phyloP scores from a whole-genome alignment of 2,113 vertebrate genomes.

The Stegastes partitus region DNA sequence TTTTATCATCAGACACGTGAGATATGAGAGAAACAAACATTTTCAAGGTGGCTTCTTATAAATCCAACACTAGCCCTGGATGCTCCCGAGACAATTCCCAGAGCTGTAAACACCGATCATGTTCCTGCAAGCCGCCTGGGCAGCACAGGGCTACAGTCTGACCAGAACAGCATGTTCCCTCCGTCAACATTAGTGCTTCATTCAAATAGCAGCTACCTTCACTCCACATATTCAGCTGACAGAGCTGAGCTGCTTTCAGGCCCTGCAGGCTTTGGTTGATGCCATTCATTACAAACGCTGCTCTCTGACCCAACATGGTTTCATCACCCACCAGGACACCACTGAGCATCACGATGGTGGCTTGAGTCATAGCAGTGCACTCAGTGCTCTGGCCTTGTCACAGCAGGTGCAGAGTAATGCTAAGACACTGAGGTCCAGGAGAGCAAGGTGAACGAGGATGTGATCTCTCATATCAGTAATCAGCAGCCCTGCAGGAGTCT shows the following conservation, averaged over 20 bases:
- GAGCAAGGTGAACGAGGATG: not conserved
- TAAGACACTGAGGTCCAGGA: not conserved
- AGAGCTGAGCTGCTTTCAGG: constrained; percentile 7
- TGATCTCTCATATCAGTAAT: not conserved
- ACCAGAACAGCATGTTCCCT: constrained; percentile 64
- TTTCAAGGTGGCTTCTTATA: not conserved
- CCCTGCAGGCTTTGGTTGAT: constrained; percentile 26
- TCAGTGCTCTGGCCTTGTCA: not conserved
- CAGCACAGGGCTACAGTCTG: constrained; percentile 11
- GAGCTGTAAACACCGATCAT: not conserved
- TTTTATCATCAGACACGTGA: not conserved
- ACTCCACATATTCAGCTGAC: constrained; percentile 31
- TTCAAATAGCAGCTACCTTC: constrained; percentile 23
- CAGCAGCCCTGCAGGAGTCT: constrained; percentile 11
- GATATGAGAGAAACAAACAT: not conserved
- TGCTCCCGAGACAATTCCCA: not conserved
- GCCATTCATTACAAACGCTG: not conserved
- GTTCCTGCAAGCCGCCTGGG: constrained; percentile 20
- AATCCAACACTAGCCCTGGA: not conserved
- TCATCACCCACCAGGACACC: not conserved
- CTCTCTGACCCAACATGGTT: no score
- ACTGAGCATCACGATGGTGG: constrained; percentile 23
- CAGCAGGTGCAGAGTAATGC: not conserved
- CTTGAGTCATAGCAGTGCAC: not conserved
- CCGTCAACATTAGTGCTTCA: not conserved